Conservation (phyloP, 2,797 vertebrate genomes). For the Pseudotriccus pelzelni region DNA sequence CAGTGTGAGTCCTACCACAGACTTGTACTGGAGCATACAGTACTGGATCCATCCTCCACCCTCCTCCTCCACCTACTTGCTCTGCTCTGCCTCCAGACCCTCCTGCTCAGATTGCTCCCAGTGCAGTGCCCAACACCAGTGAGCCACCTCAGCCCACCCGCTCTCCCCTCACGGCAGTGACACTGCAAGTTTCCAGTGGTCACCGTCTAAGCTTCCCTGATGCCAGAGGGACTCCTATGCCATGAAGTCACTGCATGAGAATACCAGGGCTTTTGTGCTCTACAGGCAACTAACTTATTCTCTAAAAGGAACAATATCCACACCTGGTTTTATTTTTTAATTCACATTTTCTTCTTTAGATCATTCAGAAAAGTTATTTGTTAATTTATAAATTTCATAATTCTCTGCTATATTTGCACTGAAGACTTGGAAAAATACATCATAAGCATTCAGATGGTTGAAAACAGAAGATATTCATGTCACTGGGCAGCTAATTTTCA, state of each 20-base stretch:
- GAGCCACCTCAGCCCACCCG: not conserved
- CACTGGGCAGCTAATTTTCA: not conserved
- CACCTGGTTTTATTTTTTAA: not conserved
- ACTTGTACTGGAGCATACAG: not conserved
- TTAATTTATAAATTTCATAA: not conserved
- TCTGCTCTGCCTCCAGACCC: not conserved
- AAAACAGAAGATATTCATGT: not conserved
- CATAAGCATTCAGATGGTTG: not conserved
- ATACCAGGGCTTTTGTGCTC: not conserved
- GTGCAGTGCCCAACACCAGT: fast-evolving
- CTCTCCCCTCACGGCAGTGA: not conserved
- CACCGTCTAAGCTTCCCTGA: not conserved
- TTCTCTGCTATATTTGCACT: not conserved
- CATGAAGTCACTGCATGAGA: not conserved
- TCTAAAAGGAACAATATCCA: not conserved
- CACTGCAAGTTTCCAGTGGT: not conserved
- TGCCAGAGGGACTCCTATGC: not conserved
- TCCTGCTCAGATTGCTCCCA: not conserved
- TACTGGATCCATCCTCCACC: no score
- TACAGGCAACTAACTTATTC: not conserved
- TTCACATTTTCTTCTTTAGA: not conserved
- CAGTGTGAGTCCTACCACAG: fast-evolving
- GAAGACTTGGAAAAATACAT: not conserved
- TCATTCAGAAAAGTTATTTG: not conserved
- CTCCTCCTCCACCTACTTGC: not conserved